Conservation (phyloP, 2,888 invertebrate genomes). For the Polietes domitor region DNA sequence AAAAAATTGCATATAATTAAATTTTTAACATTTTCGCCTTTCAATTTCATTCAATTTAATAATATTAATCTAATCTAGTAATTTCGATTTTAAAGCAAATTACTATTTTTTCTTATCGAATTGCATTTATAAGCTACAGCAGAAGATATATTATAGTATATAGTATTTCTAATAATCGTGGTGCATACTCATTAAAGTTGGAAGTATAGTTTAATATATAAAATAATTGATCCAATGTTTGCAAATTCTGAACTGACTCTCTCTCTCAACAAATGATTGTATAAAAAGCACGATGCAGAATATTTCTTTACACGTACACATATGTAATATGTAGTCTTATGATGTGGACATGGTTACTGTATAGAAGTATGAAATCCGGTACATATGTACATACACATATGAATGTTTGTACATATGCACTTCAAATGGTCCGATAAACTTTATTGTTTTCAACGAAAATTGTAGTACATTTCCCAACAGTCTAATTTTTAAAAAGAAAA, state of each 20-base stretch:
- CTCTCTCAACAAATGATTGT: neutral
- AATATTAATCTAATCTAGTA: neutral
- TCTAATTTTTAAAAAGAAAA: neutral
- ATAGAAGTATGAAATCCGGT: neutral
- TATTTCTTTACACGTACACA: neutral
- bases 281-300: constrained; percentile 1
- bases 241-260: neutral
- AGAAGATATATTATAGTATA: neutral
- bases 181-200: constrained; percentile 2
- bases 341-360: neutral
- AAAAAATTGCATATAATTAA: constrained; percentile 48
- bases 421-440: neutral
- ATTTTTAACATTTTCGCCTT: constrained; percentile 34
- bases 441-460: neutral
- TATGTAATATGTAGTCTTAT: neutral
- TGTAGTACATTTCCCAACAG: neutral
- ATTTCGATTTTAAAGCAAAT: constrained; percentile 46
- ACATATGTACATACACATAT: too few relatives aligned
- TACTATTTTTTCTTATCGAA: neutral
- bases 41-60: constrained; percentile 1
- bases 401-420: too few relatives aligned
- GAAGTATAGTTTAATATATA: constrained; percentile 20
- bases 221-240: constrained; percentile 34
- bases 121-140: neutral
- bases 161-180: neutral